Evolutionary conservation across 2,888 invertebrate genomes (phyloP).

Genomic region (Hanleya hanleyi): DNA sequence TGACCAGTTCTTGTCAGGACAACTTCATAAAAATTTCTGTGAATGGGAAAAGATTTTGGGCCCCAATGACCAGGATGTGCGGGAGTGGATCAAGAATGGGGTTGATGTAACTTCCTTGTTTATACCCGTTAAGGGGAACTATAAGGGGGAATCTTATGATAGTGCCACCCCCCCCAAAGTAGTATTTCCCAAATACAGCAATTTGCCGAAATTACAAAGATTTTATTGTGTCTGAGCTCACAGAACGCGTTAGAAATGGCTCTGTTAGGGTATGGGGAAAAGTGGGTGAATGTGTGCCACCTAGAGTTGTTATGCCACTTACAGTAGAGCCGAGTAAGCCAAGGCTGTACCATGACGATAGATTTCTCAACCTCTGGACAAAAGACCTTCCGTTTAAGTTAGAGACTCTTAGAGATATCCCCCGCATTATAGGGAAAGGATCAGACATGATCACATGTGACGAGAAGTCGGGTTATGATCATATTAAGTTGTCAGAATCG

Average conservation of each 20-base stretch:
- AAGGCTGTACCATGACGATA: conserved; percentile 22
- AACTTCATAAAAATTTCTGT: not conserved
- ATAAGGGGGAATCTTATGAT: conserved; percentile 22
- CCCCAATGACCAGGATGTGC: not conserved
- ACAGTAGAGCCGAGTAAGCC: conserved; percentile 24
- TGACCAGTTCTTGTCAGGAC: too few species aligned
- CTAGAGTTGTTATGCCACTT: conserved; percentile 2
- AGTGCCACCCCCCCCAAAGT: not conserved
- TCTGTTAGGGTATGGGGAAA: conserved; percentile 17
- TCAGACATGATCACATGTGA: conserved; percentile 10
- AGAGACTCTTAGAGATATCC: conserved; percentile 16
- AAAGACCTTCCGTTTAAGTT: conserved; percentile 7
- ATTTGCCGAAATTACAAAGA: conserved; percentile 2
- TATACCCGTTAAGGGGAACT: conserved; percentile 21
- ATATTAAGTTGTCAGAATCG: conserved; percentile 10
- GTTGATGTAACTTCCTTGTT: conserved; percentile 24
- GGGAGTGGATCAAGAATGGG: conserved; percentile 20
- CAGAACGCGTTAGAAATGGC: conserved; percentile 16
- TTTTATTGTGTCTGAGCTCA: conserved; percentile 11
- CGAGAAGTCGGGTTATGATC: conserved; percentile 29
- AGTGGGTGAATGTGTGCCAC: conserved; percentile 8
- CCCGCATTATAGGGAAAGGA: conserved; percentile 15
- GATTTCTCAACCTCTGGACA: conserved; percentile 16
- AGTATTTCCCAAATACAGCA: not conserved
- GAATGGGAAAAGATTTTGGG: not conserved